These are phyloP conservation scores for Engystomops pustulosus DNA, from an alignment of 2,113 vertebrate species.

Conservation along the genomic window DNA sequence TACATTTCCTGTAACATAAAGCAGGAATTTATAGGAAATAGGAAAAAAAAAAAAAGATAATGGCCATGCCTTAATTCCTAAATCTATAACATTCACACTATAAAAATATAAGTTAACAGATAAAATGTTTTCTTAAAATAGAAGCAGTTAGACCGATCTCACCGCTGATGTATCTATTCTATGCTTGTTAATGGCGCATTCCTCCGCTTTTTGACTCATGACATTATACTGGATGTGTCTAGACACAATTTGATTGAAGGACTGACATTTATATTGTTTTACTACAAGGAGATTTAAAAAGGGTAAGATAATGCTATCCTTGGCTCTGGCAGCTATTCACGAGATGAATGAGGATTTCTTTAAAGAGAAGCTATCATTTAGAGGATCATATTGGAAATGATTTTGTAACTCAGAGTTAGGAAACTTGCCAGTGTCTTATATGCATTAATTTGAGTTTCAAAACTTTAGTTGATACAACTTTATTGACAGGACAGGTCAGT, in stretches of 20 bases:
- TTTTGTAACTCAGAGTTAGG: not conserved
- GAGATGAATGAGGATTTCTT: not conserved
- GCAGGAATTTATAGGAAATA: not conserved
- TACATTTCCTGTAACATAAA: not conserved
- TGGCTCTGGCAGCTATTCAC: not conserved
- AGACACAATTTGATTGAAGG: slow-evolving; percentile 15
- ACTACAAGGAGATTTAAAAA: not conserved
- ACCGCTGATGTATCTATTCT: not conserved
- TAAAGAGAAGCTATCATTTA: not conserved
- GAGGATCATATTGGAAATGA: not conserved
- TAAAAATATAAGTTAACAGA: not conserved
- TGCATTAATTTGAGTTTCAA: no score
- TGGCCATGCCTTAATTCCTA: not conserved
- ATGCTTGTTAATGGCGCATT: not conserved
- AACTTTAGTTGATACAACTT: no score
- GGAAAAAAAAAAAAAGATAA: not conserved
- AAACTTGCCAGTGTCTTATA: not conserved
- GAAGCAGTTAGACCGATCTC: not conserved
- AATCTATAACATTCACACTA: not conserved
- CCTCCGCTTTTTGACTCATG: not conserved
- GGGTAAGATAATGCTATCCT: slow-evolving; percentile 2
- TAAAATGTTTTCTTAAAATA: not conserved
- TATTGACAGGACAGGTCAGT: no score
- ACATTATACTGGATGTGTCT: slow-evolving; percentile 5
- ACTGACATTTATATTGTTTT: not conserved